Evolutionary conservation across 2,113 vertebrate genomes (phyloP), one percentile per base, ranked within the genome.

Genomic region (Tetrax tetrax): DNA sequence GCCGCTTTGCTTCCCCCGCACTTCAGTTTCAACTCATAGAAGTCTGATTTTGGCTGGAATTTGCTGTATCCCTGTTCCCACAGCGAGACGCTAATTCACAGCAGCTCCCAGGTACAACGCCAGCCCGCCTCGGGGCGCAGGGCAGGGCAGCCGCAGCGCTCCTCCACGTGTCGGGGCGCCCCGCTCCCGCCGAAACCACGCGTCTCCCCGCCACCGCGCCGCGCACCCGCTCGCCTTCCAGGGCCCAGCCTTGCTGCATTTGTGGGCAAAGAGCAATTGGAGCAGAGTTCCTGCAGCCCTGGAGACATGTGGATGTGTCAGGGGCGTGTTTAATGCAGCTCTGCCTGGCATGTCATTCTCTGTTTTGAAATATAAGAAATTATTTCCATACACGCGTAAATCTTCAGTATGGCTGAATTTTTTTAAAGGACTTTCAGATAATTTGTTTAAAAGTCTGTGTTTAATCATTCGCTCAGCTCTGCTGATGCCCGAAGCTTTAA

Each of bases 311-410:
- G 63, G 53, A 20, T 6, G n/a, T 29, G 53, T 3, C 68, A 23
- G n/a, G 35, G 28, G 51, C 27, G 60, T 0, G 9, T 16, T 53
- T 19, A 12, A 29, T 1, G 6, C 1, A 24, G 59, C 65, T 37
- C 64, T 14, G 14, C 37, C 87, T 22, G 17, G 4, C 43, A 19
- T 1, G 13, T 18, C 15, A 59, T 57, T 56, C 66, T 60, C 76
- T 70, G 5, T 35, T 83, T 71, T 37, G 45, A 74, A 89, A 53
- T 7, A 10, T 2, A 48, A 59, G 31, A 47, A 79, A 60, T 22
- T 19, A 41, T 14, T 22, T 47, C 25, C 5, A 0, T 24, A 6
- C 28, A 4, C 0, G 33, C 41, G 38, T 9, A 33, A 12, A 25
- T 12, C 64, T 41, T 7, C 65, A 6, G 22, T 7, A 43, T 1